Base-by-base conservation (phyloP, 2,888 invertebrate species). In the Hypomecis atomaria region DNA sequence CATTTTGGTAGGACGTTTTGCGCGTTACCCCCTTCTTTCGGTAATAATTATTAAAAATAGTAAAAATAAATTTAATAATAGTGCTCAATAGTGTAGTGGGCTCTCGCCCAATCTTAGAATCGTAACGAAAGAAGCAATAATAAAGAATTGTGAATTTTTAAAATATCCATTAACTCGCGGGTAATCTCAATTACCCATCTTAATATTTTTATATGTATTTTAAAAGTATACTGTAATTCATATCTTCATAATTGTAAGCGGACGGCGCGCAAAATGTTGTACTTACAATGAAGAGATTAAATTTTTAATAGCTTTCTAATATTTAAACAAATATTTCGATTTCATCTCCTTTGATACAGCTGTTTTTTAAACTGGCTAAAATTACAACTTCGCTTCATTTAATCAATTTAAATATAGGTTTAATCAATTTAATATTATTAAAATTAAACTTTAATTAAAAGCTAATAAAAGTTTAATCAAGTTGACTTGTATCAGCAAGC, bases 161-260 rank as follows among this genome's bases (percentile, higher is more conserved):
- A 66, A 66, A 70, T 72, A 67, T 83, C 79, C 83, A 80, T 74
- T 75, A 61, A 75, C 77, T 77, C 81, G 82, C 84, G 85, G 78
- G 82, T 86, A 76, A 85, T 77, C 78, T 53, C 60, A 23, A 23
- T 86, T 88, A 86, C 87, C 23, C 23, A 23, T 23, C 23, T 84
- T 90, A 84, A 89, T 92, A 92, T 92, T 92, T 92, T 92, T 92
- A 82, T 92, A 92, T 90, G 92, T 92, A 91, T 92, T 89, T 92
- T 91, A 88, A 90, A 82, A 81, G 85, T 85, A 81, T 89, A 91
- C 88, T 87, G 86, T 90, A 89, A 89, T 84, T 90, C 91, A 92
- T 92, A 92, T 92, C 91, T 90, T 83, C 86, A 91, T 90, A 91
- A 90, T 78, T 83, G 79, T 91, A 89, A 91, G 88, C 70, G 90